Percentiles rank a stretch among this genome's conserved stretches.
Evolutionary conservation across 35 echinoderm and acorn worm species (phyloP).

Genomic region (Ptychodera flava): DNA sequence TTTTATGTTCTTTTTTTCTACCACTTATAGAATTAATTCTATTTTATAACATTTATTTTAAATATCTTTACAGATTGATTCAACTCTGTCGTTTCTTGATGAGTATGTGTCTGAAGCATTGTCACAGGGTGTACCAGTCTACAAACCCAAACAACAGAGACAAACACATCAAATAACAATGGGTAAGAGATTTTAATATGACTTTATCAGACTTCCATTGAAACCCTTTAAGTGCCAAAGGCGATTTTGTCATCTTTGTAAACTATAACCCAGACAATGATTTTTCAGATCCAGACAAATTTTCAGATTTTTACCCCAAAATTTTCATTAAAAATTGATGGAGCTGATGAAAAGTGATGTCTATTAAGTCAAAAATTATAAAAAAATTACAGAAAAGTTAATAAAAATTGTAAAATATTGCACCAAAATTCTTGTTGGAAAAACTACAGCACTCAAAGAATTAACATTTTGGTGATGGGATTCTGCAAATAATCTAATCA

Average conservation of each 20-base stretch:
- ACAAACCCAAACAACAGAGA: conserved; percentile 83
- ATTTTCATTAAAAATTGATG: no score
- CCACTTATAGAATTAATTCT: no score
- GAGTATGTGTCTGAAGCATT: conserved; percentile 82
- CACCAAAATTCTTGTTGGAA: no score
- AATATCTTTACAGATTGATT: conserved; percentile 81
- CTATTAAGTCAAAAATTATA: no score
- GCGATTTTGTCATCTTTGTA: conserved; percentile 6
- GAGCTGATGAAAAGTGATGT: no score
- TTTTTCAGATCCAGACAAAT: neutral
- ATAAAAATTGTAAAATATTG: no score
- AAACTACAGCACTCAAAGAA: no score
- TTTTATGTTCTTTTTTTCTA: no score
- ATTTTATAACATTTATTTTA: no score
- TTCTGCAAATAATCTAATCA: no score
- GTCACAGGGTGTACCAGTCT: conserved; percentile 53
- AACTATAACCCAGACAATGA: neutral
- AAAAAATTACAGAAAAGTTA: no score
- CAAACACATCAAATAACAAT: conserved; percentile 37
- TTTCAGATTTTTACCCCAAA: neutral
- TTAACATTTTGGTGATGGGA: no score
- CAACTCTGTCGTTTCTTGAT: conserved; percentile 85
- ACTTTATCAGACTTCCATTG: neutral
- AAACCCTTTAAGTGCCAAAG: neutral
- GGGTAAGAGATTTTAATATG: conserved; percentile 15